Evolutionary conservation across 2,113 vertebrate genomes (phyloP), one percentile per base, ranked within the genome.

Genomic region (Pelecanus crispus): DNA sequence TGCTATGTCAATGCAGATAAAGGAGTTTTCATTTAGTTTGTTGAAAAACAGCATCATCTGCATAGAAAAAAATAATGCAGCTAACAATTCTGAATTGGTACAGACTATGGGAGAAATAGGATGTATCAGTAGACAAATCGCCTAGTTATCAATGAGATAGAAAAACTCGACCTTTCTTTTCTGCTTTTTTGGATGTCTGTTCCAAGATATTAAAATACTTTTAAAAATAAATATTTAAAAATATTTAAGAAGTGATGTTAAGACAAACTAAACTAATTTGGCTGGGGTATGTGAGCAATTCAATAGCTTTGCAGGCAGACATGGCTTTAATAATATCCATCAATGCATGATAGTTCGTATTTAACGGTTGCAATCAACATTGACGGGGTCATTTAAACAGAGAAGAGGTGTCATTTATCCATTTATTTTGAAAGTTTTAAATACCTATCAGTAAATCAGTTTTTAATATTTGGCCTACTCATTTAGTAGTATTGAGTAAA

Each of bases 1-100:
- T 97, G 78, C 83, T 96, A 97, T 98, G 92, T 93, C 86, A 97
- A 49, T 96, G 95, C 89, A 95, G 83, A 96, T 95, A 92, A 86
- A 88, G 75, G 59, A 95, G 85, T 93, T 97, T 97, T 96, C 94
- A 86, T 87, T 89, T 68, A 61, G n/a, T 93, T 94, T 97, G 88
- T 71, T 80, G 81, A 45, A 96, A 95, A 95, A 63, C 90, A 96
- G 25, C 18, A 72, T 66, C 56, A 38, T 88, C 52, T 91, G 47
- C 75, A 62, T 50, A 50, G 88, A 77, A 95, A 93, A 85, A 83
- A 92, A 63, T 58, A 90, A 87, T 44, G 50, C 67, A 83, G 11
- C 50, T 66, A 89, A 93, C 58, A 93, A 49, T 72, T 85, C 67
- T 85, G 83, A 83, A 82, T 81, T 95, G 83, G 36, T 32, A 80